Evolutionary conservation across 2,113 vertebrate genomes (phyloP).

Genomic region (Ondatra zibethicus): DNA sequence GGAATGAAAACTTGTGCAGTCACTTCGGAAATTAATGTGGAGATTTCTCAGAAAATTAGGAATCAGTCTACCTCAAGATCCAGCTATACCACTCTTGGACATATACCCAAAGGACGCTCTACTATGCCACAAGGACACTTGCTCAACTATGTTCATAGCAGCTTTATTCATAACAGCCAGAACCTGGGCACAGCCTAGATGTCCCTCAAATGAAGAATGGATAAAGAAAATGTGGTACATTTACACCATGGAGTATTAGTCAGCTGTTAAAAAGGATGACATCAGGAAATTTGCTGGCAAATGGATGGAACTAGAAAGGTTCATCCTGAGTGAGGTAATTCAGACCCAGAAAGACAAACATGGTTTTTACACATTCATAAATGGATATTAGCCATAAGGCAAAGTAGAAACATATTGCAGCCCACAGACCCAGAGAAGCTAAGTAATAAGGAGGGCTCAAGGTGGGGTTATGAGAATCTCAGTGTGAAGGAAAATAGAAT

Average conservation of each 20-base stretch:
- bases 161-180: background rate
- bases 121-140: background rate
- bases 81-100: background rate
- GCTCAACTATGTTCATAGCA: background rate
- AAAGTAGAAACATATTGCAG: background rate
- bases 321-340: too few relatives aligned
- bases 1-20: background rate
- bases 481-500: too few relatives aligned
- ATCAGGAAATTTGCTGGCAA: background rate
- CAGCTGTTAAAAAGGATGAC: background rate
- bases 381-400: background rate
- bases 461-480: too few relatives aligned
- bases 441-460: background rate
- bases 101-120: background rate
- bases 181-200: background rate
- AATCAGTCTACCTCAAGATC: background rate
- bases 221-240: background rate
- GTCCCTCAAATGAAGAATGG: background rate
- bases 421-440: too few relatives aligned
- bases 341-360: background rate
- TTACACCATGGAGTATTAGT: background rate
- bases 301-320: background rate
- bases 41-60: background rate
- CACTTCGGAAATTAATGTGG: background rate
- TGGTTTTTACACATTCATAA: background rate